phyloP scores from a whole-genome alignment of 2,888 invertebrate species.

The Steromphala cineraria region DNA sequence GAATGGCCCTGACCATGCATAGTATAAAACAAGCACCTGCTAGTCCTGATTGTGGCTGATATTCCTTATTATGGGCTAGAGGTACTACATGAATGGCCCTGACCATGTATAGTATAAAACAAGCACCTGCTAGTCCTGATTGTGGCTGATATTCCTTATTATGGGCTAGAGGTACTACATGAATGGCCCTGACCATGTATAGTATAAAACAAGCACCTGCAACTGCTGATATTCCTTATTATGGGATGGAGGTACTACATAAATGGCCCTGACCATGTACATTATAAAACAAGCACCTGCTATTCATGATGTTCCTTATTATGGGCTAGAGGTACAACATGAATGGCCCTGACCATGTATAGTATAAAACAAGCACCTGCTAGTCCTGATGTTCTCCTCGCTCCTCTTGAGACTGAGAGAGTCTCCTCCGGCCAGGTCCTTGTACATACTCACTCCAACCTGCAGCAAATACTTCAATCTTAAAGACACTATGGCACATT shows the following conservation, averaged over 20 bases:
- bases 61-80: neutral
- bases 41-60: neutral
- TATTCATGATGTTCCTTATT: neutral
- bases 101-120: too few relatives aligned
- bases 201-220: too few relatives aligned
- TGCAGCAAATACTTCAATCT: neutral
- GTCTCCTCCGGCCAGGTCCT: neutral
- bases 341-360: too few relatives aligned
- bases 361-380: neutral
- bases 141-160: too few relatives aligned
- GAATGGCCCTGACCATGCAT: too few relatives aligned
- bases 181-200: too few relatives aligned
- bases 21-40: neutral
- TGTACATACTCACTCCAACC: neutral
- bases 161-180: too few relatives aligned
- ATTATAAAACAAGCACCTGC: neutral
- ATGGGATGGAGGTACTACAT: neutral
- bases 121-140: neutral
- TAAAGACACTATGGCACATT: too few relatives aligned
- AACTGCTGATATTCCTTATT: too few relatives aligned
- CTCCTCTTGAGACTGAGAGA: neutral
- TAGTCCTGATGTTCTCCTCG: slow-evolving; percentile 12
- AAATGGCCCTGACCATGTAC: too few relatives aligned
- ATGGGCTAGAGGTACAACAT: neutral
- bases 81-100: too few relatives aligned